Conservation (phyloP, 2,888 invertebrate genomes). For the Trissolcus japonicus region DNA sequence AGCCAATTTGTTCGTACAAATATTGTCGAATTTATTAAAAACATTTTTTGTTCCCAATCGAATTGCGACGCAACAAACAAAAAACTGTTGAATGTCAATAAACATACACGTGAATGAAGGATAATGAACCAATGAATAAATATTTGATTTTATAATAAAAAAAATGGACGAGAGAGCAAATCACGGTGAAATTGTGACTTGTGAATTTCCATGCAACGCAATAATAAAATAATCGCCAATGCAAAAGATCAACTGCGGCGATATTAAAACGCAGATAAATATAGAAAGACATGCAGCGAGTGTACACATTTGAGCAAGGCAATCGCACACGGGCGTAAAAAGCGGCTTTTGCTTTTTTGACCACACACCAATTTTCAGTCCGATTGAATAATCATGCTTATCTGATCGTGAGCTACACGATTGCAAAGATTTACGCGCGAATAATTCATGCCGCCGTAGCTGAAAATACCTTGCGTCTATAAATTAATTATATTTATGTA, state of each 20-base stretch:
- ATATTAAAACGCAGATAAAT: slow-evolving; percentile 42
- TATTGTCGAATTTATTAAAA: too few relatives aligned
- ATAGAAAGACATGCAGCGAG: slow-evolving; percentile 17
- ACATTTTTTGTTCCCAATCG: not conserved
- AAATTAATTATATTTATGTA: slow-evolving; percentile 51
- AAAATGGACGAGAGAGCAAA: slow-evolving; percentile 2
- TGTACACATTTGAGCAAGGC: slow-evolving; percentile 20
- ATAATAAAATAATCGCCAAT: slow-evolving; percentile 49
- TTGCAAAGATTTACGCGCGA: slow-evolving; percentile 39
- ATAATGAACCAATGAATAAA: slow-evolving; percentile 34
- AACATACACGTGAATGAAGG: slow-evolving; percentile 23
- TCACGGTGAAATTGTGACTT: slow-evolving; percentile 34
- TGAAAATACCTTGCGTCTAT: slow-evolving; percentile 13
- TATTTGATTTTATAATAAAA: slow-evolving; percentile 33
- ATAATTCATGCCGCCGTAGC: slow-evolving; percentile 28
- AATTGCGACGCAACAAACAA: slow-evolving; percentile 12
- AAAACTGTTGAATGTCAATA: slow-evolving; percentile 16
- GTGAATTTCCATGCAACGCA: slow-evolving; percentile 32
- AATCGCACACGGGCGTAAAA: slow-evolving; percentile 21
- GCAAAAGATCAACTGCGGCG: slow-evolving; percentile 33
- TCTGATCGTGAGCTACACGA: slow-evolving; percentile 38
- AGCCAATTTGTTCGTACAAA: too few relatives aligned
- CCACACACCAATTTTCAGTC: slow-evolving; percentile 39
- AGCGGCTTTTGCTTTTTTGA: slow-evolving; percentile 3
- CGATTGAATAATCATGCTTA: slow-evolving; percentile 40